Evolutionary conservation across 2,888 invertebrate genomes (phyloP).

Genomic region (Sisyra nigra): DNA sequence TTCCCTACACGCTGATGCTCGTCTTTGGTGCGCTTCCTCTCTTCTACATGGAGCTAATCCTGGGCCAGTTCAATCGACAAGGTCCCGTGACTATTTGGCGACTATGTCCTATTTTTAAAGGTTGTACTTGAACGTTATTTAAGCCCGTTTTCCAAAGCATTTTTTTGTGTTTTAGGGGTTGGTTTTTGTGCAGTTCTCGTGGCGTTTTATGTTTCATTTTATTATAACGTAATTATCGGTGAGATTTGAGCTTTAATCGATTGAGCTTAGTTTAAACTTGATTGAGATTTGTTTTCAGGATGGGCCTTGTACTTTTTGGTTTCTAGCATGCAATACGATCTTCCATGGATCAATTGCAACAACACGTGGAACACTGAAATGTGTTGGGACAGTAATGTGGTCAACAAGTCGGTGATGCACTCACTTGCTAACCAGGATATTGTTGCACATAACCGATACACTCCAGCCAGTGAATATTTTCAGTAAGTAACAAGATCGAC

Average conservation of each 20-base stretch:
- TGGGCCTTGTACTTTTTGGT: slow-evolving; percentile 73
- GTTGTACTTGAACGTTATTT: slow-evolving; percentile 23
- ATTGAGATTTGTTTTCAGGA: slow-evolving; percentile 20
- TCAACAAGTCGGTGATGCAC: slow-evolving; percentile 1
- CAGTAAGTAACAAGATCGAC: no score
- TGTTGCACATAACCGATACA: slow-evolving; percentile 34
- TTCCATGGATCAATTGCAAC: slow-evolving; percentile 71
- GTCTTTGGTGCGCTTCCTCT: slow-evolving; percentile 60
- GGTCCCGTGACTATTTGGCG: slow-evolving; percentile 70
- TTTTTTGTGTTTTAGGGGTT: slow-evolving; percentile 36
- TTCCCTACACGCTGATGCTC: slow-evolving; percentile 60
- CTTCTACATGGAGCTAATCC: slow-evolving; percentile 63
- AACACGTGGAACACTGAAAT: slow-evolving; percentile 65
- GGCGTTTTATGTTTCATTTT: slow-evolving; percentile 65
- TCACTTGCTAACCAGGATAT: slow-evolving; percentile 25
- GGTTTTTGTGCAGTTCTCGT: slow-evolving; percentile 67
- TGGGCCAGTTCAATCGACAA: slow-evolving; percentile 61
- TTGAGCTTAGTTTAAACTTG: background rate
- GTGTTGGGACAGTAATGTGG: slow-evolving; percentile 38
- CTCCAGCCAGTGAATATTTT: slow-evolving; percentile 64
- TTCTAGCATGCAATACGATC: slow-evolving; percentile 46
- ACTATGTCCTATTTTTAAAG: slow-evolving; percentile 70
- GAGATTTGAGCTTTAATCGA: no score
- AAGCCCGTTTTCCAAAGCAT: background rate
- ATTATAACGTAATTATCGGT: slow-evolving; percentile 75